A percentile compares a stretch with the other conserved stretches of the same genome.
phyloP scores from a whole-genome alignment of 1,140 invertebrate genomes.

The Octopus sinensis region DNA sequence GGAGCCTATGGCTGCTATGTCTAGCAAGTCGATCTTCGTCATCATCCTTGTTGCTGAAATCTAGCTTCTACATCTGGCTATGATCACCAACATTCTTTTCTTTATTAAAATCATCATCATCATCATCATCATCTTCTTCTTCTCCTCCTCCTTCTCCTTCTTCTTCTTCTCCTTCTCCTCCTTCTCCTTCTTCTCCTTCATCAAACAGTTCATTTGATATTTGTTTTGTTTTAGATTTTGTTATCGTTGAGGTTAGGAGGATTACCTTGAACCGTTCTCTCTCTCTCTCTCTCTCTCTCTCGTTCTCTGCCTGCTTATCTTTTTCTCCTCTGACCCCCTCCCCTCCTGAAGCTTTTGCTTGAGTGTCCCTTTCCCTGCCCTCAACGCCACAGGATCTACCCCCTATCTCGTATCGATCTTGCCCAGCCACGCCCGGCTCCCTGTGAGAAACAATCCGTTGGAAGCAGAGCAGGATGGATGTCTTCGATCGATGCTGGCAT shows the following conservation, averaged over 20 bases:
- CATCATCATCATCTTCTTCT: background rate
- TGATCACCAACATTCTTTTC: background rate
- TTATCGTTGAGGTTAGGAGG: background rate
- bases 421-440: background rate
- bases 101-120: background rate
- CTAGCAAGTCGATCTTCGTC: too few relatives aligned
- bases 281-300: conserved; percentile 2
- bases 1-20: too few relatives aligned
- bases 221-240: background rate
- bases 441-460: background rate
- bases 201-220: background rate
- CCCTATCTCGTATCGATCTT: background rate
- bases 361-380: background rate
- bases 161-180: background rate
- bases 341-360: background rate
- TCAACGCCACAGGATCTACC: background rate
- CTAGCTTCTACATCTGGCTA: too few relatives aligned
- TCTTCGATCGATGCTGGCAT: too few relatives aligned
- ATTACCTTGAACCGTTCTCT: background rate
- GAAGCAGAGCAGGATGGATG: too few relatives aligned
- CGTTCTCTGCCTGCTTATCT: background rate
- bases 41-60: too few relatives aligned
- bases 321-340: background rate
- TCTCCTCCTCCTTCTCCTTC: background rate
- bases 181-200: background rate